phyloP scores from a whole-genome alignment of 2,113 vertebrate genomes.

The Cairina moschata region DNA sequence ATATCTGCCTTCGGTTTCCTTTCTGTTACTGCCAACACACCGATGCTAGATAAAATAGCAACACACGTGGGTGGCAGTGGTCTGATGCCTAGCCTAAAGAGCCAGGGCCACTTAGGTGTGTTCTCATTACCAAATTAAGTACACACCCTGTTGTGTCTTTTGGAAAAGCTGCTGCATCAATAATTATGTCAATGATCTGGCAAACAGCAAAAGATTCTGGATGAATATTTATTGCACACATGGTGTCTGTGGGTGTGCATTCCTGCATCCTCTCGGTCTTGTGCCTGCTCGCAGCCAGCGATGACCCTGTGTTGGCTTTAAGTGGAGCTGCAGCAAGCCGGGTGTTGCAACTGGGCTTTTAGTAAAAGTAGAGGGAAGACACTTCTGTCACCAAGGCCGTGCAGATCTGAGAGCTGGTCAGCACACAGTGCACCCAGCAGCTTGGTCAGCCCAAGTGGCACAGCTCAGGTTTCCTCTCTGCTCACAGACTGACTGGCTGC shows the following conservation, averaged over 20 bases:
- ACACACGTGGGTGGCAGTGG: background rate
- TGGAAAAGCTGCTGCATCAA: slow-evolving; percentile 55
- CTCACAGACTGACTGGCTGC: background rate
- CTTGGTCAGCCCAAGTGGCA: background rate
- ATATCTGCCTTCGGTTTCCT: background rate
- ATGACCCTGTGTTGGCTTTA: background rate
- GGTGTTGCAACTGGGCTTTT: background rate
- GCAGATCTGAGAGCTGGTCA: background rate
- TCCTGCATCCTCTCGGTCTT: background rate
- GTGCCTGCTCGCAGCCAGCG: background rate
- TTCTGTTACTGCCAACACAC: background rate
- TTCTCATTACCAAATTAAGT: slow-evolving; percentile 41
- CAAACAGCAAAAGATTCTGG: background rate
- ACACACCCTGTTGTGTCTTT: slow-evolving; percentile 58
- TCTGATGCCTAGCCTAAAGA: background rate
- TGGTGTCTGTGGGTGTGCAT: slow-evolving; percentile 13
- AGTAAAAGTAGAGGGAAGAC: background rate
- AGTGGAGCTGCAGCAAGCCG: background rate
- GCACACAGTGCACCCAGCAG: background rate
- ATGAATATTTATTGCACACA: background rate
- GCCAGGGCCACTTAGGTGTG: slow-evolving; percentile 33
- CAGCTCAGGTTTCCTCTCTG: background rate
- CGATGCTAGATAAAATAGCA: background rate
- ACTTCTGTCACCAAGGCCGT: background rate
- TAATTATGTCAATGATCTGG: slow-evolving; percentile 40